Percentiles rank a stretch among this genome's conserved stretches.
These are phyloP conservation scores for Tupiocoris notatus DNA, from an alignment of 2,888 invertebrate genomes.

Conservation along the genomic window DNA sequence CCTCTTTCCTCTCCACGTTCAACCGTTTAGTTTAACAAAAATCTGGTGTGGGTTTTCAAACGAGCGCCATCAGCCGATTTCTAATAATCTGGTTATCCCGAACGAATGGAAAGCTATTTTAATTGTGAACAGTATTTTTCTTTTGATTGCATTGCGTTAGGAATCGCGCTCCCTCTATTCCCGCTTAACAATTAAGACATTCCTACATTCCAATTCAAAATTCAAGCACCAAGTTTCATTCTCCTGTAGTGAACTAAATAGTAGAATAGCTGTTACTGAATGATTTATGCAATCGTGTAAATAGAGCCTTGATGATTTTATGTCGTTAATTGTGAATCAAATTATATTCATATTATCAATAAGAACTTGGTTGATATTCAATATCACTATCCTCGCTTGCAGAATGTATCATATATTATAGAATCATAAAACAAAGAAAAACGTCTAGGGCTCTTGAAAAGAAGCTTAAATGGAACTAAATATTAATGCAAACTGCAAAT, in stretches of 20 bases:
- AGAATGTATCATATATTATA: too few relatives aligned
- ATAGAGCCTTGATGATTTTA: constrained; percentile 26
- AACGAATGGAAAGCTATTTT: not conserved
- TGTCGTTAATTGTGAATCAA: constrained; percentile 6
- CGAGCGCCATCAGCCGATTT: not conserved
- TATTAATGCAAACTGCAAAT: too few relatives aligned
- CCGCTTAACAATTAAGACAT: constrained; percentile 14
- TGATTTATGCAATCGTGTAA: constrained; percentile 1
- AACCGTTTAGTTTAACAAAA: constrained; percentile 7
- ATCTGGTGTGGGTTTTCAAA: constrained; percentile 25
- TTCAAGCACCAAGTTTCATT: constrained; percentile 1
- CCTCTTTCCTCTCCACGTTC: constrained; percentile 1
- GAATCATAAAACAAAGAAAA: too few relatives aligned
- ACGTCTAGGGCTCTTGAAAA: too few relatives aligned
- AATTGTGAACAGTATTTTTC: not conserved
- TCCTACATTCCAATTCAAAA: constrained; percentile 19
- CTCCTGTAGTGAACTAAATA: constrained; percentile 1
- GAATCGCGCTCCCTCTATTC: not conserved
- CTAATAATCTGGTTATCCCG: not conserved
- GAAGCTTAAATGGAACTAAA: too few relatives aligned
- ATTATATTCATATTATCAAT: constrained; percentile 16
- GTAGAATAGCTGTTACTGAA: not conserved
- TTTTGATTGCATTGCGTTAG: not conserved
- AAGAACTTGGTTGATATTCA: not conserved
- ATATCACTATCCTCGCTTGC: too few relatives aligned